A percentile compares a stretch with the other conserved stretches of the same genome.
These are phyloP conservation scores for Acleris sparsana DNA, from an alignment of 2,888 invertebrate species.

Conservation along the genomic window DNA sequence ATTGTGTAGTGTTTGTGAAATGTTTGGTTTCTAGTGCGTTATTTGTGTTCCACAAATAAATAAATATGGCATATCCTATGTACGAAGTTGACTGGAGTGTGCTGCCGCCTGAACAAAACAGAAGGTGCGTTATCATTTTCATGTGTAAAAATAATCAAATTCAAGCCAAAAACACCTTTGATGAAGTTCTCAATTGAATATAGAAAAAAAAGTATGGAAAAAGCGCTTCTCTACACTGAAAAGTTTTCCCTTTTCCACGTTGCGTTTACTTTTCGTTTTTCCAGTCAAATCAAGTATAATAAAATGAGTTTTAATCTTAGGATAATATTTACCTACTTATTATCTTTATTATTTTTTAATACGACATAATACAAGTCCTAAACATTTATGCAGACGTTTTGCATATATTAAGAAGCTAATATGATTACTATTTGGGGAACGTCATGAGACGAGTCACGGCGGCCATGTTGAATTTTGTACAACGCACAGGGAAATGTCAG, in stretches of 20 bases:
- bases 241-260: constrained; percentile 56
- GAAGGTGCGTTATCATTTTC: constrained; percentile 85
- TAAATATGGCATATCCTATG: constrained; percentile 79
- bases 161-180: neutral
- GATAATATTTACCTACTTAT: neutral
- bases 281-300: constrained; percentile 24
- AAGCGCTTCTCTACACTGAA: constrained; percentile 36
- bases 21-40: constrained; percentile 61
- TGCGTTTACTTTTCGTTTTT: constrained; percentile 43
- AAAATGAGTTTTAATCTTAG: neutral
- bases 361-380: neutral
- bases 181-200: neutral
- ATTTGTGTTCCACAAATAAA: constrained; percentile 52
- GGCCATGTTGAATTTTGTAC: constrained; percentile 83
- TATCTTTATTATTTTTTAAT: neutral
- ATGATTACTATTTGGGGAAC: constrained; percentile 60
- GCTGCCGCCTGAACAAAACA: constrained; percentile 92
- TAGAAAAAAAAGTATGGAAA: constrained; percentile 35
- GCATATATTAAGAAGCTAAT: constrained; percentile 41
- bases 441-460: constrained; percentile 75
- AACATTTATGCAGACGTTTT: neutral
- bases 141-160: neutral
- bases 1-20: constrained; percentile 71
- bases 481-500: constrained; percentile 83
- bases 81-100: constrained; percentile 94